Conservation (phyloP, 2,113 vertebrate species). For the Seriola quinqueradiata region DNA sequence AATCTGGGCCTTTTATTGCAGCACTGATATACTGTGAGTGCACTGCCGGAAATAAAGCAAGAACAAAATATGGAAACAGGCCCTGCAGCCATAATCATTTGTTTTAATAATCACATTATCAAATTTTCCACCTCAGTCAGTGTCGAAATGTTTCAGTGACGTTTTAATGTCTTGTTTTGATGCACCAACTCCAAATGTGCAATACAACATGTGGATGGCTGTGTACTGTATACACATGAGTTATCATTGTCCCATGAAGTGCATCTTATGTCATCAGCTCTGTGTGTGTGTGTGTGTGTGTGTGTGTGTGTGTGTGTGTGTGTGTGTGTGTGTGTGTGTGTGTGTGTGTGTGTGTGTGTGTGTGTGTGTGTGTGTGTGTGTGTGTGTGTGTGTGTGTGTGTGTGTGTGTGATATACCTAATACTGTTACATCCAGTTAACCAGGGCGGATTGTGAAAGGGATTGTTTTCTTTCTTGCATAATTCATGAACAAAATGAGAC, state of each 20-base stretch:
- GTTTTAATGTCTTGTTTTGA: too few relatives aligned
- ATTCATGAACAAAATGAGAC: constrained; percentile 18
- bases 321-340: background rate
- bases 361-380: background rate
- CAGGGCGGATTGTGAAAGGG: constrained; percentile 24
- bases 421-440: background rate
- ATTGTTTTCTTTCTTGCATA: constrained; percentile 14
- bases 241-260: background rate
- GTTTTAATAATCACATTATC: background rate
- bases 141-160: background rate
- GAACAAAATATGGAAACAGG: background rate
- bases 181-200: too few relatives aligned
- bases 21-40: background rate
- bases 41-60: background rate
- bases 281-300: background rate
- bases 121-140: background rate
- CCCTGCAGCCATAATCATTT: background rate
- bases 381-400: background rate
- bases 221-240: background rate
- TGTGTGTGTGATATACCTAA: background rate
- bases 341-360: background rate
- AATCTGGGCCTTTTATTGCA: background rate
- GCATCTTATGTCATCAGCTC: background rate
- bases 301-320: background rate
- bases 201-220: too few relatives aligned